Percentiles rank a stretch among this genome's conserved stretches.
Evolutionary conservation across 2,113 vertebrate genomes (phyloP).

Genomic region (Salminus brasiliensis): DNA sequence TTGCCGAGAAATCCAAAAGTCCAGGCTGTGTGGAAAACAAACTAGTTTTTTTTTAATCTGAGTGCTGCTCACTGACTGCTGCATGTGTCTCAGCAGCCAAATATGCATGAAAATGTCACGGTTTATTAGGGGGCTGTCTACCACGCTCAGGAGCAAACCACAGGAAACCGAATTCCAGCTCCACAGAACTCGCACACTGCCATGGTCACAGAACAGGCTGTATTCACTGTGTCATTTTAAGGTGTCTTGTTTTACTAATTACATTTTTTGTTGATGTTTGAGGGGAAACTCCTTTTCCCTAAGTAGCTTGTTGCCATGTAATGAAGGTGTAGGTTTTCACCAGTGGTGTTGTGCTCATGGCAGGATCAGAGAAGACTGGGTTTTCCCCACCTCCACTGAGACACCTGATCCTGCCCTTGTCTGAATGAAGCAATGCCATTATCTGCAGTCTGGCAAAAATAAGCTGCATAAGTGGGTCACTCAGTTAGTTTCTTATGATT

Average conservation of each 20-base stretch:
- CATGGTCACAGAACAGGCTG: background rate
- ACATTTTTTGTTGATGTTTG: constrained; percentile 18
- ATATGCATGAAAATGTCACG: constrained; percentile 68
- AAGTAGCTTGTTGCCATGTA: background rate
- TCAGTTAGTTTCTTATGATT: background rate
- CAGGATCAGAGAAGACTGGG: constrained; percentile 21
- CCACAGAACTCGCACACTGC: constrained; percentile 35
- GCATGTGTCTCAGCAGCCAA: constrained; percentile 59
- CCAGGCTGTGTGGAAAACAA: constrained; percentile 53
- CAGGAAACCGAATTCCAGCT: constrained; percentile 37
- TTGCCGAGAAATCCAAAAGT: constrained; percentile 39
- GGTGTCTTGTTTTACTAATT: constrained; percentile 33
- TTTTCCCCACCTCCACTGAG: constrained; percentile 30
- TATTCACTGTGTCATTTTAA: background rate
- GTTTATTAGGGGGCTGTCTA: constrained; percentile 65
- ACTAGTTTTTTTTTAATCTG: constrained; percentile 29
- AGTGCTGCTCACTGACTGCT: constrained; percentile 45
- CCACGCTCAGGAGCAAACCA: constrained; percentile 57
- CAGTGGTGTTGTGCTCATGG: background rate
- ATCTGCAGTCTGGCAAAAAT: background rate
- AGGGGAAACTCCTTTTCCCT: background rate
- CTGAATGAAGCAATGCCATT: constrained; percentile 20
- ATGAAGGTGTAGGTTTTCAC: background rate
- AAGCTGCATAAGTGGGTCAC: background rate
- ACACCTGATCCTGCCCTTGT: constrained; percentile 36